phyloP scores from a whole-genome alignment of 2,797 vertebrate species.

The Neopelma chrysocephalum region DNA sequence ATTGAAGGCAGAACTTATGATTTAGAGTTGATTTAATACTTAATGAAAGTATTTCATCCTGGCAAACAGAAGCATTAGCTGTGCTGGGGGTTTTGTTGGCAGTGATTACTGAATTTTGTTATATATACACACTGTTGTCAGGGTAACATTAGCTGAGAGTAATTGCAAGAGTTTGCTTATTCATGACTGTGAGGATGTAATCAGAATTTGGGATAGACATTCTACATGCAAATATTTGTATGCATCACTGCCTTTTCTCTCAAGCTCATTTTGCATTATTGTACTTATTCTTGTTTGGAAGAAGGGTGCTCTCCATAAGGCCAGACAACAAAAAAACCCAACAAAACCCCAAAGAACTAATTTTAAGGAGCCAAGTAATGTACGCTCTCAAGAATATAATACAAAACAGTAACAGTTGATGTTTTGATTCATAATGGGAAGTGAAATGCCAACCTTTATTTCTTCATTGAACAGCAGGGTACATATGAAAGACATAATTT shows the following conservation, averaged over 20 bases:
- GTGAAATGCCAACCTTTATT: background rate
- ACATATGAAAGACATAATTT: background rate
- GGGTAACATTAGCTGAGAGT: slow-evolving; percentile 17
- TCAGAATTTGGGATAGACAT: background rate
- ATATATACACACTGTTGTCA: slow-evolving; percentile 44
- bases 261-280: background rate
- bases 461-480: background rate
- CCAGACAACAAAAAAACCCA: background rate
- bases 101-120: slow-evolving; percentile 37
- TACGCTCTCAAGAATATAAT: background rate
- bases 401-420: background rate
- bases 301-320: background rate
- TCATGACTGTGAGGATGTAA: slow-evolving; percentile 10
- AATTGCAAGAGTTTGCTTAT: slow-evolving; percentile 40
- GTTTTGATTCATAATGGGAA: background rate
- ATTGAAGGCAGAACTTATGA: background rate
- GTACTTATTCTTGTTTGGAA: background rate
- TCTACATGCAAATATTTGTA: background rate
- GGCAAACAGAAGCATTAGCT: slow-evolving; percentile 4
- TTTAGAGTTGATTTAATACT: slow-evolving; percentile 28
- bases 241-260: background rate
- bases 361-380: slow-evolving; percentile 4
- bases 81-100: slow-evolving; percentile 12
- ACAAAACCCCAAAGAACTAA: background rate
- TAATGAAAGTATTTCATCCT: slow-evolving; percentile 29